Evolutionary conservation across 2,888 invertebrate genomes (phyloP).

Genomic region (Erpobdella octoculata): DNA sequence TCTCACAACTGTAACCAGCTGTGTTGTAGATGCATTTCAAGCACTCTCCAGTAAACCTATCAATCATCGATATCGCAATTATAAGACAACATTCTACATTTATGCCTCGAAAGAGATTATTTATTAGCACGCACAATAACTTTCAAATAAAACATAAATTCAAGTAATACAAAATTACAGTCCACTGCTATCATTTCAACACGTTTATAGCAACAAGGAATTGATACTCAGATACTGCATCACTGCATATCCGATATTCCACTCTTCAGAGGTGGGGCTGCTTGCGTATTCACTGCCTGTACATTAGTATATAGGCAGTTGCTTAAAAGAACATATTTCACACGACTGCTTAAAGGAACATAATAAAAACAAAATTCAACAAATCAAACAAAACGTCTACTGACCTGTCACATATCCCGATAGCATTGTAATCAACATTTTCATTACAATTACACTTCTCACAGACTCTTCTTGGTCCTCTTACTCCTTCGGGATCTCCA

Average conservation of each 20-base stretch:
- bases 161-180: background rate
- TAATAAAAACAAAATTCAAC: too few species aligned
- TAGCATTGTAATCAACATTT: constrained; percentile 75
- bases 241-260: too few species aligned
- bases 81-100: background rate
- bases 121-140: background rate
- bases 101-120: too few species aligned
- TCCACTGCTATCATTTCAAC: background rate
- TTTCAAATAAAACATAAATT: background rate
- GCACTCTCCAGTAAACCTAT: constrained; percentile 82
- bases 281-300: too few species aligned
- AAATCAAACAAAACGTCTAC: too few species aligned
- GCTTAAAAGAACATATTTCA: background rate
- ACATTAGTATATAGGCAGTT: too few species aligned
- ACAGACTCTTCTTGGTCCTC: constrained; percentile 53
- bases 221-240: too few species aligned
- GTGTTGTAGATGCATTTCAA: constrained; percentile 93
- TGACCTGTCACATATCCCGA: constrained; percentile 81
- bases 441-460: constrained; percentile 55
- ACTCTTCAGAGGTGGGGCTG: background rate
- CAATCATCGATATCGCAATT: too few species aligned
- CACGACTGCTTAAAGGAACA: background rate
- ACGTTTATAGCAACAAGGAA: too few species aligned
- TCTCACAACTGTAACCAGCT: constrained; percentile 81
- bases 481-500: constrained; percentile 74